Percentiles rank a stretch among this genome's conserved stretches.
Evolutionary conservation across 64 coral and sea anemone genomes (phyloP).

Genomic region (Porites lutea): DNA sequence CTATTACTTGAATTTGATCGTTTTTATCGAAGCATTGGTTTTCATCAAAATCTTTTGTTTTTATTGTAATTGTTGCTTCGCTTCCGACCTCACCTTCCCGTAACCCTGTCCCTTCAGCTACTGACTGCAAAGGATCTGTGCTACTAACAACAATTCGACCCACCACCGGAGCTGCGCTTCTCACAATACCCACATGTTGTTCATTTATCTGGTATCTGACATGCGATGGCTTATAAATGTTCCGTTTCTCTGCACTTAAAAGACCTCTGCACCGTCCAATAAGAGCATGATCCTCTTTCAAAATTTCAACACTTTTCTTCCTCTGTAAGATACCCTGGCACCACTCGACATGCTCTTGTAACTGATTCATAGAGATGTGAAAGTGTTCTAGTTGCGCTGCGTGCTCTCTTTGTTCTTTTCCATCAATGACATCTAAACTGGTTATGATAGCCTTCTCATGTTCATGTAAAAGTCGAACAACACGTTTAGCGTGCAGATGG

Average conservation of each 20-base stretch:
- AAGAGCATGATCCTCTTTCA: not conserved
- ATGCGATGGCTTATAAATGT: not conserved
- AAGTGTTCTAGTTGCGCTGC: constrained; percentile 25
- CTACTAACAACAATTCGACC: constrained; percentile 17
- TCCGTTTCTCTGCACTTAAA: constrained; percentile 12
- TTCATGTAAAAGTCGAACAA: constrained; percentile 27
- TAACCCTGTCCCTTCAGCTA: constrained; percentile 23
- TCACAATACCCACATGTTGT: not conserved
- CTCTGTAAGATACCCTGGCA: constrained; percentile 29
- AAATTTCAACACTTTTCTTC: constrained; percentile 35
- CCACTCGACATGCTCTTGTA: constrained; percentile 14
- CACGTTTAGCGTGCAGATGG: too few species aligned
- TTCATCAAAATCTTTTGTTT: constrained; percentile 20
- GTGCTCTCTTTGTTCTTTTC: constrained; percentile 8
- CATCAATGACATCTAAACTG: constrained; percentile 42
- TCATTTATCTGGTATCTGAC: not conserved
- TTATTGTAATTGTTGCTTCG: constrained; percentile 3
- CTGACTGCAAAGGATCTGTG: constrained; percentile 21
- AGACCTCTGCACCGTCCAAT: constrained; percentile 34
- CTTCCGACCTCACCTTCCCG: not conserved
- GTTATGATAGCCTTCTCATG: constrained; percentile 7
- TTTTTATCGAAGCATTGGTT: constrained; percentile 25
- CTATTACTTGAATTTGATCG: not conserved
- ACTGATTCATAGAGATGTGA: constrained; percentile 1
- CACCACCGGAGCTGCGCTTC: not conserved